Conservation (phyloP, 2,888 invertebrate genomes). For the Liopterus haemorrhoidalis region DNA sequence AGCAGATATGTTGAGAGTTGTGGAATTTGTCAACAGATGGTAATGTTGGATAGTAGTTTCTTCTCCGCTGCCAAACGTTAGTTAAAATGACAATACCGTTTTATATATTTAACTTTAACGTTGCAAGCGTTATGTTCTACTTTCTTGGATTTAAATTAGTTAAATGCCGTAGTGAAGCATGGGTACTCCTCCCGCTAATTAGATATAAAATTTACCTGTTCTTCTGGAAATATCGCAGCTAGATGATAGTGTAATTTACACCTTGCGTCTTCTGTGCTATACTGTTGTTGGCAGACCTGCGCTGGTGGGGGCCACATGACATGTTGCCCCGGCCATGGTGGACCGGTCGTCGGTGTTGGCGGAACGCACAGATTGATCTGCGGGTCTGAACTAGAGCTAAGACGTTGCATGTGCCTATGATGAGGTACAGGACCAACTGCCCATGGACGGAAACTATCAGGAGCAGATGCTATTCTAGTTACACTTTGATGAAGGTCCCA, state of each 20-base stretch:
- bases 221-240: constrained; percentile 85
- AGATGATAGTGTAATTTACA: constrained; percentile 79
- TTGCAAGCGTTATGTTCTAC: too few relatives aligned
- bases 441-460: constrained; percentile 56
- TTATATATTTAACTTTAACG: too few relatives aligned
- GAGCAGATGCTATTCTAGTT: constrained; percentile 69
- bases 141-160: too few relatives aligned
- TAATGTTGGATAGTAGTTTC: too few relatives aligned
- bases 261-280: constrained; percentile 58
- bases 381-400: constrained; percentile 56
- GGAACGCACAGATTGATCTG: constrained; percentile 53
- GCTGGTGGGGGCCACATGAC: constrained; percentile 41
- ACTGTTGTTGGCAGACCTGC: constrained; percentile 24
- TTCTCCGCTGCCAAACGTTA: too few relatives aligned
- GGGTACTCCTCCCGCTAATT: too few relatives aligned
- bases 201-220: too few relatives aligned
- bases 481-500: constrained; percentile 54
- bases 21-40: too few relatives aligned
- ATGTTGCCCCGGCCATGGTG: constrained; percentile 32
- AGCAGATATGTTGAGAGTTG: too few relatives aligned
- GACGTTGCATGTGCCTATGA: constrained; percentile 45
- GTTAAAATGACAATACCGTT: too few relatives aligned
- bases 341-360: constrained; percentile 43
- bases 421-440: constrained; percentile 43
- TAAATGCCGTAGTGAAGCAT: too few relatives aligned